Conservation (phyloP, 2,888 invertebrate species). For the Diploptera punctata region DNA sequence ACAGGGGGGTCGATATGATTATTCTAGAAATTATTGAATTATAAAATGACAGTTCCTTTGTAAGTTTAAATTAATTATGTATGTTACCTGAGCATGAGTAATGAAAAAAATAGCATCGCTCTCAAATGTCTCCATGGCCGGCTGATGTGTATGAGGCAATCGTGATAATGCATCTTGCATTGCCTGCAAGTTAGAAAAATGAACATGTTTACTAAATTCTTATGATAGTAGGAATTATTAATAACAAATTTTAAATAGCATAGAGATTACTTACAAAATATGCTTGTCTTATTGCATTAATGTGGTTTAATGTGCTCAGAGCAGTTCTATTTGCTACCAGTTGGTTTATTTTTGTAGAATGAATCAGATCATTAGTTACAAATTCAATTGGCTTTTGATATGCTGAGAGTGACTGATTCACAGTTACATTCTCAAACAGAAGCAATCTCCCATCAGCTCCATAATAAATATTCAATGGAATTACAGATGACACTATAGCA, state of each 20-base stretch:
- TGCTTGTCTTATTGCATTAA: constrained; percentile 53
- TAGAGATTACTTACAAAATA: constrained; percentile 51
- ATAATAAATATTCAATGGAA: constrained; percentile 55
- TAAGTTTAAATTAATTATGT: constrained; percentile 28
- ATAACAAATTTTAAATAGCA: too few species aligned
- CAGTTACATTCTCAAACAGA: constrained; percentile 52
- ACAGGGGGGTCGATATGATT: too few species aligned
- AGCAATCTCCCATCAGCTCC: constrained; percentile 54
- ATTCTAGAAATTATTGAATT: too few species aligned
- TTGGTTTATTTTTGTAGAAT: constrained; percentile 46
- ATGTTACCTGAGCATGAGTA: too few species aligned
- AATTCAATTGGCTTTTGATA: constrained; percentile 46
- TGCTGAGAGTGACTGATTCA: constrained; percentile 51
- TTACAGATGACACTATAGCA: constrained; percentile 57
- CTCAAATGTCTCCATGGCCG: constrained; percentile 57
- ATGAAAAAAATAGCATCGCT: constrained; percentile 60
- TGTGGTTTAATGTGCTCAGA: constrained; percentile 50
- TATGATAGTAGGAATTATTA: too few species aligned
- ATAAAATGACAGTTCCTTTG: too few species aligned
- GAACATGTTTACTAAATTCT: background rate
- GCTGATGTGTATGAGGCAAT: constrained; percentile 54
- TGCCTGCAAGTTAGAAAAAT: constrained; percentile 54
- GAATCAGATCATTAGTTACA: constrained; percentile 46
- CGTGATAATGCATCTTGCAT: constrained; percentile 47
- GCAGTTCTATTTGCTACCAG: constrained; percentile 50